These are phyloP conservation scores for Peromyscus leucopus DNA, from an alignment of 2,113 vertebrate genomes.

Conservation along the genomic window DNA sequence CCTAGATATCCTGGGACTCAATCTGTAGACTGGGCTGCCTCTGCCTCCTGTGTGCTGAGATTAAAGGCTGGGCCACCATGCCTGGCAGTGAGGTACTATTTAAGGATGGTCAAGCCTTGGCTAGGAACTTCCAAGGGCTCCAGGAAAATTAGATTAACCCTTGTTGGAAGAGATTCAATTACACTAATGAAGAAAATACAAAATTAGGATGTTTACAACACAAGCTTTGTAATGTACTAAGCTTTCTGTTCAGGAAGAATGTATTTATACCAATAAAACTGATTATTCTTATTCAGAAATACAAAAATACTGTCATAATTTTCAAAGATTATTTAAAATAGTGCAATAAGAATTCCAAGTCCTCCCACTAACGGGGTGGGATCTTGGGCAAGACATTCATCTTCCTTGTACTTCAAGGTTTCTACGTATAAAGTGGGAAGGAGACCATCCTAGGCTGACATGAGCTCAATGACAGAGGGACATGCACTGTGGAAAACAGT, in stretches of 20 bases:
- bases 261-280: not conserved
- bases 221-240: slow-evolving; percentile 7
- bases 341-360: not conserved
- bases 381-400: not conserved
- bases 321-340: slow-evolving; percentile 20
- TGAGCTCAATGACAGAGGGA: not conserved
- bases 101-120: not conserved
- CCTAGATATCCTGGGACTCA: not conserved
- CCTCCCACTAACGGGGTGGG: not conserved
- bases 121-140: not conserved
- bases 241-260: not conserved
- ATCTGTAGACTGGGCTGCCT: not conserved
- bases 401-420: not conserved
- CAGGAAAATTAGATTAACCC: not conserved
- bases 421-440: not conserved
- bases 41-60: not conserved
- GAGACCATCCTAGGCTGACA: not conserved
- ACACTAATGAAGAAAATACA: not conserved
- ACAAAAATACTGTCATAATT: not conserved
- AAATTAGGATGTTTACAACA: not conserved
- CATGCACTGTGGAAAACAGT: not conserved
- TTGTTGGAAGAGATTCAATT: not conserved
- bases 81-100: no score
- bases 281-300: slow-evolving; percentile 27
- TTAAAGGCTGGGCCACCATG: not conserved